Percentiles rank a stretch among this genome's conserved stretches.
Evolutionary conservation across 1,140 invertebrate species (phyloP).

Genomic region (Apis dorsata): DNA sequence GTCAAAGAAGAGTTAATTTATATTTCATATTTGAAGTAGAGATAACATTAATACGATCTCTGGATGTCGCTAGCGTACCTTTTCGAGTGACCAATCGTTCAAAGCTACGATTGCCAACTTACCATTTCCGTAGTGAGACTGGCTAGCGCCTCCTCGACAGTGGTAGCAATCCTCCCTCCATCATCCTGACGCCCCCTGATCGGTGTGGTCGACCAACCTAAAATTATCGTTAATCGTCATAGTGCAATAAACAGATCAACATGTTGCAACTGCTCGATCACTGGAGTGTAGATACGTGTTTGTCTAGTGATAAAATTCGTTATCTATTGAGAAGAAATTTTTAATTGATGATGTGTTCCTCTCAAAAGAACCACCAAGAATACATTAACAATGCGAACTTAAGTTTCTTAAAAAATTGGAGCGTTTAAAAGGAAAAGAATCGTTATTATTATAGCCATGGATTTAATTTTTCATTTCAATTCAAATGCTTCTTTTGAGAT

Average conservation of each 20-base stretch:
- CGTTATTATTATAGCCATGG: no score
- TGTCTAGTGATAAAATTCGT: slow-evolving; percentile 13
- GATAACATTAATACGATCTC: background rate
- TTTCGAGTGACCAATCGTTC: slow-evolving; percentile 45
- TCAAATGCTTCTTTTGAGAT: background rate
- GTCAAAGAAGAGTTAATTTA: no score
- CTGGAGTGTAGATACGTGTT: slow-evolving; percentile 25
- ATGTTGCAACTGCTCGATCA: slow-evolving; percentile 10
- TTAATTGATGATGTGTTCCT: background rate
- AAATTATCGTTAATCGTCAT: slow-evolving; percentile 71
- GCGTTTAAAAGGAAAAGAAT: no score
- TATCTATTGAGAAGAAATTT: slow-evolving; percentile 28
- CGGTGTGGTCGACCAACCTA: slow-evolving; percentile 82
- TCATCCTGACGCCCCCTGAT: slow-evolving; percentile 75
- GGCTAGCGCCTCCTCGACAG: slow-evolving; percentile 86
- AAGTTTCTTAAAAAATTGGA: no score
- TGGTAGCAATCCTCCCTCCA: slow-evolving; percentile 76
- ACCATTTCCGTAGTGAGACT: slow-evolving; percentile 90
- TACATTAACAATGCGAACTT: no score
- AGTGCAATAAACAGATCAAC: slow-evolving; percentile 39
- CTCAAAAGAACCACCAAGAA: background rate
- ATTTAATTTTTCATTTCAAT: background rate
- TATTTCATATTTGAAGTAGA: background rate
- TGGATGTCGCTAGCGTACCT: background rate
- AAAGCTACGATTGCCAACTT: slow-evolving; percentile 74